These are phyloP conservation scores for Salarias fasciatus DNA, from an alignment of 2,797 vertebrate genomes.

Conservation along the genomic window DNA sequence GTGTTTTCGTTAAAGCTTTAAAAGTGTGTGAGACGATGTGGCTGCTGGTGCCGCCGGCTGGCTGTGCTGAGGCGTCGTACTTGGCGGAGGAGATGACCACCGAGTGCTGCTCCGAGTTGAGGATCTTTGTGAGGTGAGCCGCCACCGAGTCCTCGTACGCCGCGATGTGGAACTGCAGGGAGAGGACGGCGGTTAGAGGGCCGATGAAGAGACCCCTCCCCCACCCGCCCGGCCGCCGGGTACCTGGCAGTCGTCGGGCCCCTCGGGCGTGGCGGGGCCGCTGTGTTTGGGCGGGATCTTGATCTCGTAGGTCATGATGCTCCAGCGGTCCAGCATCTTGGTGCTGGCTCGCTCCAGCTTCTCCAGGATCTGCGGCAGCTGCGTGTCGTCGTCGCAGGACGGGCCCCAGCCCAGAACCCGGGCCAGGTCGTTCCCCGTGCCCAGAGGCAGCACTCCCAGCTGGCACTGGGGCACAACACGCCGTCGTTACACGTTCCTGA, in stretches of 20 bases:
- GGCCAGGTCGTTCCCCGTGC: conserved; percentile 97
- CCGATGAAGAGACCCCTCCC: too few species aligned
- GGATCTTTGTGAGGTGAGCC: conserved; percentile 95
- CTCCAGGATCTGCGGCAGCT: conserved; percentile 96
- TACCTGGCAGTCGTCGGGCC: conserved; percentile 91
- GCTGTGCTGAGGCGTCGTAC: conserved; percentile 85
- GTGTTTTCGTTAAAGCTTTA: too few species aligned
- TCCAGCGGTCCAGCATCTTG: conserved; percentile 99
- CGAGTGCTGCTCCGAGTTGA: conserved; percentile 96
- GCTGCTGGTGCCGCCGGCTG: too few species aligned
- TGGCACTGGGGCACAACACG: conserved; percentile 96
- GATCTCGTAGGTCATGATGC: conserved; percentile 99
- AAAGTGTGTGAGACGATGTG: too few species aligned
- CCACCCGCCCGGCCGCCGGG: too few species aligned
- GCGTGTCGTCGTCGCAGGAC: conserved; percentile 95
- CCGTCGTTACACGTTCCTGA: too few species aligned
- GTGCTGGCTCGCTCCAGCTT: conserved; percentile 98
- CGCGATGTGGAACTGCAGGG: conserved; percentile 89
- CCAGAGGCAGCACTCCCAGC: conserved; percentile 93
- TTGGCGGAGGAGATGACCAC: conserved; percentile 97
- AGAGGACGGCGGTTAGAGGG: background rate
- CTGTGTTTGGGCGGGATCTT: conserved; percentile 93
- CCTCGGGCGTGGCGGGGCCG: conserved; percentile 89
- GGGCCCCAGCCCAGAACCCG: conserved; percentile 98
- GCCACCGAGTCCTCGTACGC: conserved; percentile 96